Evolutionary conservation across 1,140 invertebrate genomes (phyloP), one percentile per base, ranked within the genome.

Genomic region (Leguminivora glycinivorella): DNA sequence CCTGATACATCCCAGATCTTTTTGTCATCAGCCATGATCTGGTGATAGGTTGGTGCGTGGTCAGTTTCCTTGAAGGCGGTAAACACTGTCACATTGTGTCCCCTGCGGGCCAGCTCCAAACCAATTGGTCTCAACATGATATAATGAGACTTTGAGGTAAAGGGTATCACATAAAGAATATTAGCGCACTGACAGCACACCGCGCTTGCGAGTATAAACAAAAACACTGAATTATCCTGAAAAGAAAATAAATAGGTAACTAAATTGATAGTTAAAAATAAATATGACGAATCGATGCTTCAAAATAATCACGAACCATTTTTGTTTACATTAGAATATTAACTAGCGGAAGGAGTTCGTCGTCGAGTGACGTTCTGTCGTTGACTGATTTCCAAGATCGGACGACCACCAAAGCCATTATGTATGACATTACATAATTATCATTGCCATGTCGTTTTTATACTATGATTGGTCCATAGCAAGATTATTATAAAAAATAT

Each of bases 31-130:
- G 93, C 84, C 60, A 92, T 85, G 3, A 93, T 83, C 74, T 93
- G 88, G 10, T 89, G 92, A 52, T 93, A 92, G 73, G 92, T 93
- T 9, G 87, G 78, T 0, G 88, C 88, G 7, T 86, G 83, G 43
- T 93, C 80, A 0, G 81, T 80, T 43, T 88, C 85, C 72, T 83
- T 90, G 72, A 89, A 83, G 25, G 92, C 90, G 17, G 92, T 93
- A 2, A 95, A 92, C 0, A 94, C 88, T 7, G 94, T 94, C 2
- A 95, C 92, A 72, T 94, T 91, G 75, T 95, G 94, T 1, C 94
- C 94, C 67, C 93, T 90, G 0, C 81, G 70, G 0, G 93, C 90
- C 29, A 95, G 77, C 72, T 93, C 93, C 17, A 91, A 83, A 17
- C 92, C 91, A 47, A 94, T 92, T 22, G 93, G 90, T 67, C 89